phyloP scores from a whole-genome alignment of 1,140 invertebrate species.

The Bombus balteatus region DNA sequence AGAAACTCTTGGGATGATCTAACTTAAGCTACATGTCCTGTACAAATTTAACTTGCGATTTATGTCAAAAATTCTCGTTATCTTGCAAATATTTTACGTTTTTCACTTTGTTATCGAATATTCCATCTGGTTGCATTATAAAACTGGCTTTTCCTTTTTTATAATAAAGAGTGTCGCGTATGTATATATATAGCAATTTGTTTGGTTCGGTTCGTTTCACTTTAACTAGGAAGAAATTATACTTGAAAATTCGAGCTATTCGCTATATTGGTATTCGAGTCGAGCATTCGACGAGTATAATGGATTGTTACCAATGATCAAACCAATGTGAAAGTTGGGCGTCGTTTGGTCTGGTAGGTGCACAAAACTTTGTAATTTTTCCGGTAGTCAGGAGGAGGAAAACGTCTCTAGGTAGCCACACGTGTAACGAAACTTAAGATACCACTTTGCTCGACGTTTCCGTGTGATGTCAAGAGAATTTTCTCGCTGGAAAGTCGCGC shows the following conservation, averaged over 20 bases:
- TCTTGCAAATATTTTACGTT: too few relatives aligned
- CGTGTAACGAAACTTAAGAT: constrained; percentile 61
- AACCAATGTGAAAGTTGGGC: constrained; percentile 1
- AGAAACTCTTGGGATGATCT: too few relatives aligned
- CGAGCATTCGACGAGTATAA: not conserved
- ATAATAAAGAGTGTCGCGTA: not conserved
- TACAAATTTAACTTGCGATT: too few relatives aligned
- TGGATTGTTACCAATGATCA: constrained; percentile 13
- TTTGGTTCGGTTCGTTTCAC: too few relatives aligned
- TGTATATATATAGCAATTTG: not conserved
- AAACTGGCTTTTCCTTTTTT: not conserved
- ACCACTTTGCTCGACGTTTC: constrained; percentile 27
- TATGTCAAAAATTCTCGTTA: not conserved
- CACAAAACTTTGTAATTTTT: constrained; percentile 55
- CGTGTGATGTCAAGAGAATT: constrained; percentile 41
- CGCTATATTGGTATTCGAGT: not conserved
- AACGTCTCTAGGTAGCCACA: constrained; percentile 42
- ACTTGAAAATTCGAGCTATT: not conserved
- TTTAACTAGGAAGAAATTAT: not conserved
- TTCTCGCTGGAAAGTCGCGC: constrained; percentile 2
- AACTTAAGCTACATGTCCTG: too few relatives aligned
- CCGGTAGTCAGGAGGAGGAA: constrained; percentile 4
- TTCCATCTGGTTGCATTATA: not conserved
- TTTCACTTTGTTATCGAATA: not conserved
- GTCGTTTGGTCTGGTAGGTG: not conserved